phyloP scores from a whole-genome alignment of 2,797 vertebrate genomes.

The Poeciliopsis turneri region DNA sequence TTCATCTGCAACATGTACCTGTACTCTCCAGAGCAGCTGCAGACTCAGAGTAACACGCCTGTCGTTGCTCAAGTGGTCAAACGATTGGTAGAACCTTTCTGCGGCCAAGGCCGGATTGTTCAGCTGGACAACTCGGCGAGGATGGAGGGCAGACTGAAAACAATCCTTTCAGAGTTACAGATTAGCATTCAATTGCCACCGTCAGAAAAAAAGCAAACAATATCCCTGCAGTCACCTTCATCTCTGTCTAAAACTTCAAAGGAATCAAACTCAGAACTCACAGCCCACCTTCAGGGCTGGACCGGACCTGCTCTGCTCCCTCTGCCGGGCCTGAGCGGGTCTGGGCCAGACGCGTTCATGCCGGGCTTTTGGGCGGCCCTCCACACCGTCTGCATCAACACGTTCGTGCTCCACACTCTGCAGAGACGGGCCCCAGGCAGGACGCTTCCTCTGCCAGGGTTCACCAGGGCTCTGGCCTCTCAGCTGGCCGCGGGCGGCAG shows the following conservation, averaged over 20 bases:
- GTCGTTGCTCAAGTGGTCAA: slow-evolving; percentile 69
- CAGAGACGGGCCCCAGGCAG: slow-evolving; percentile 48
- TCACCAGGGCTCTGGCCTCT: slow-evolving; percentile 66
- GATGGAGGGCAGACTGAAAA: slow-evolving; percentile 49
- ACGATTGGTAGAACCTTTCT: slow-evolving; percentile 69
- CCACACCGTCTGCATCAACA: slow-evolving; percentile 73
- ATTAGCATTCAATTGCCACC: slow-evolving; percentile 55
- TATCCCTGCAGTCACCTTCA: slow-evolving; percentile 10
- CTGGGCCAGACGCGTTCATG: slow-evolving; percentile 50
- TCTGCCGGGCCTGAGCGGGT: slow-evolving; percentile 36
- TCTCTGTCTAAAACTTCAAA: background rate
- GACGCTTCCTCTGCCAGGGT: slow-evolving; percentile 51
- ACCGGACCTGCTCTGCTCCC: slow-evolving; percentile 68
- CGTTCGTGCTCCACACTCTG: slow-evolving; percentile 71
- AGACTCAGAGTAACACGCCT: slow-evolving; percentile 53
- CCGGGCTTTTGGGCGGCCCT: slow-evolving; percentile 72
- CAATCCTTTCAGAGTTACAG: slow-evolving; percentile 55
- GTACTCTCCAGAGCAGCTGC: slow-evolving; percentile 68
- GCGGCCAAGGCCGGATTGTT: slow-evolving; percentile 48
- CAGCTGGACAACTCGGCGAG: slow-evolving; percentile 69
- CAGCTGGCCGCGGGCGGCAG: slow-evolving; percentile 55
- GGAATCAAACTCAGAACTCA: slow-evolving; percentile 23
- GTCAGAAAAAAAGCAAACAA: slow-evolving; percentile 1
- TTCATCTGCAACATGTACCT: slow-evolving; percentile 77
- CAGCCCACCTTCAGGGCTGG: slow-evolving; percentile 70